Conservation (phyloP, 2,797 vertebrate genomes). For the Harpagifer antarcticus region DNA sequence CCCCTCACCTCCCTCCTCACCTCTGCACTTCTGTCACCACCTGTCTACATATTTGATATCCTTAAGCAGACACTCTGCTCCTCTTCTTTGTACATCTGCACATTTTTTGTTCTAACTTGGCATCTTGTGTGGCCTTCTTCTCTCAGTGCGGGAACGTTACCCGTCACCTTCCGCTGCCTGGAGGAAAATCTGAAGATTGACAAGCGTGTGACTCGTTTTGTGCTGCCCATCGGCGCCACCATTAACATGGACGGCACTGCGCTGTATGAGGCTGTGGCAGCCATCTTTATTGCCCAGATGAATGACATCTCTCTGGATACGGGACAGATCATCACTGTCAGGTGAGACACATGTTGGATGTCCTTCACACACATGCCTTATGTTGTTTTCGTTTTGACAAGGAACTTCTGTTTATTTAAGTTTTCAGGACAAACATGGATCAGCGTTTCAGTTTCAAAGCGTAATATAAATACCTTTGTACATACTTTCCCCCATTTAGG, state of each 20-base stretch:
- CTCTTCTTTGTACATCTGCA: constrained; percentile 16
- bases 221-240: constrained; percentile 90
- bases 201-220: constrained; percentile 88
- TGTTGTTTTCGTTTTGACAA: not conserved
- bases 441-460: no score
- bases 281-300: constrained; percentile 93
- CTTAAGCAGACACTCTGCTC: constrained; percentile 18
- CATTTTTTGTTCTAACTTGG: not conserved
- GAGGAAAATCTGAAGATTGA: constrained; percentile 90
- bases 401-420: no score
- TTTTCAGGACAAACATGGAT: no score
- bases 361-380: not conserved
- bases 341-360: constrained; percentile 66
- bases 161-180: constrained; percentile 90
- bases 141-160: constrained; percentile 87
- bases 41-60: constrained; percentile 61
- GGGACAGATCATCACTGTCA: constrained; percentile 90
- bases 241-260: constrained; percentile 93
- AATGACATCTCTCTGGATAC: constrained; percentile 86
- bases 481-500: no score
- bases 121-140: constrained; percentile 10
- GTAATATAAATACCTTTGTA: no score
- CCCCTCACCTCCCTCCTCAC: constrained; percentile 45
- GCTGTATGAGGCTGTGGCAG: constrained; percentile 90
- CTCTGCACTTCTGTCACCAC: constrained; percentile 52